Base-by-base conservation (phyloP, 2,888 invertebrate species). In the Lasioglossum figueresi region DNA sequence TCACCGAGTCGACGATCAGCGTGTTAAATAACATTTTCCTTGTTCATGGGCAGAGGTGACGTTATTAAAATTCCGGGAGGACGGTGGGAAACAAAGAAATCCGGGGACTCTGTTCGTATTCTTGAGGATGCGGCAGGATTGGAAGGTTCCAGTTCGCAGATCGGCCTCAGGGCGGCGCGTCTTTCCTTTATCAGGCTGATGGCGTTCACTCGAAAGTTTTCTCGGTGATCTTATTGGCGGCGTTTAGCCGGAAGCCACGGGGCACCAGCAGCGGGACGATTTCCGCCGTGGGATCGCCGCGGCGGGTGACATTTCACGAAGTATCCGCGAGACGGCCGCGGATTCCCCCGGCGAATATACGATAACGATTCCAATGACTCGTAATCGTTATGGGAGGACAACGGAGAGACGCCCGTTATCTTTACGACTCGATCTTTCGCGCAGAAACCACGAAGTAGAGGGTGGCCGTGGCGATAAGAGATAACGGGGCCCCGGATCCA, bases 391-490 rank as follows among this genome's bases (percentile, higher is more conserved):
- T 80, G 80, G 86, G 72, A 76, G 76, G 76, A 80, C 84, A 78
- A 87, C 81, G 63, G 79, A 52, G 82, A 85, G 87, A 84, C 82
- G 78, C 72, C 72, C 85, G 85, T 90, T 91, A 91, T 91, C 88
- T 91, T 88, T 89, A 85, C 87, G 82, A 78, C 83, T 88, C 78
- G 83, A 90, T 89, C 89, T 87, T 90, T 84, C 84, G 79, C 80
- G 70, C 74, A 79, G 82, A 88, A 66, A 86, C 84, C 81, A 81
- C 79, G 86, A 84, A 85, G 81, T 82, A 79, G 85, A 89, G 90
- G 91, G 90, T 91, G 91, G 91, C 82, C 73, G 52, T 56, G 56
- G 31, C 78, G 91, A 91, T 90, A 91, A 89, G 84, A 91, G 91
- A 91, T 91, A 90, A 91, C 88, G 88, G 90, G 66, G 71, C 74